Percentiles rank a stretch among this genome's conserved stretches.
These are phyloP conservation scores for Chlorocebus sabaeus DNA, from an alignment of 2,113 vertebrate genomes.

Conservation along the genomic window DNA sequence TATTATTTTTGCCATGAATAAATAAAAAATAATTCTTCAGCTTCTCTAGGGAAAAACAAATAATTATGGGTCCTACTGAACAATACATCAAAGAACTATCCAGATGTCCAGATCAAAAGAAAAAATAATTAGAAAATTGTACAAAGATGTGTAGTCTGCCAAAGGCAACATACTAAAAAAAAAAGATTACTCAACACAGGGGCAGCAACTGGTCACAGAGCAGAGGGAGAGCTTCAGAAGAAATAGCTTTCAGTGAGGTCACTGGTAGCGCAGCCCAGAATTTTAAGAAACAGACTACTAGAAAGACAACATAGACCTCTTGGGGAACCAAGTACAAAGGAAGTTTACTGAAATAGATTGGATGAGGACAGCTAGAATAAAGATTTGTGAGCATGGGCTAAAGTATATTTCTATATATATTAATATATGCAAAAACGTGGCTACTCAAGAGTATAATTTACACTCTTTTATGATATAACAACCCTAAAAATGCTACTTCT, in stretches of 20 bases:
- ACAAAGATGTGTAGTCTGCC: slow-evolving; percentile 65
- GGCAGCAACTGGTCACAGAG: slow-evolving; percentile 37
- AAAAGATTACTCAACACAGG: slow-evolving; percentile 45
- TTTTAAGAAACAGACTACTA: background rate
- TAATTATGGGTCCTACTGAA: slow-evolving; percentile 48
- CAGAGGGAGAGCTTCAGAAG: slow-evolving; percentile 50
- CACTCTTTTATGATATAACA: background rate
- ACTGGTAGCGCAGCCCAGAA: background rate
- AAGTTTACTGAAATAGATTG: background rate
- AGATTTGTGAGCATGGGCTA: background rate
- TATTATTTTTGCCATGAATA: slow-evolving; percentile 34
- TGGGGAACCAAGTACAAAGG: background rate
- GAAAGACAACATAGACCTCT: background rate
- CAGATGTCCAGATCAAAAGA: slow-evolving; percentile 75
- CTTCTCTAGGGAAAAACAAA: slow-evolving; percentile 52
- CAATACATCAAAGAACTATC: slow-evolving; percentile 69
- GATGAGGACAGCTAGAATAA: background rate
- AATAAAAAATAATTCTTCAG: background rate
- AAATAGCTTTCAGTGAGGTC: slow-evolving; percentile 31
- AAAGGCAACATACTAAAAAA: slow-evolving; percentile 58
- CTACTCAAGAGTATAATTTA: background rate
- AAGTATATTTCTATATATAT: background rate
- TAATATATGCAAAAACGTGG: background rate
- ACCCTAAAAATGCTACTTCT: background rate
- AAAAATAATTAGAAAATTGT: slow-evolving; percentile 68